These are phyloP conservation scores for Falco berigora DNA, from an alignment of 2,797 vertebrate genomes.

Conservation along the genomic window DNA sequence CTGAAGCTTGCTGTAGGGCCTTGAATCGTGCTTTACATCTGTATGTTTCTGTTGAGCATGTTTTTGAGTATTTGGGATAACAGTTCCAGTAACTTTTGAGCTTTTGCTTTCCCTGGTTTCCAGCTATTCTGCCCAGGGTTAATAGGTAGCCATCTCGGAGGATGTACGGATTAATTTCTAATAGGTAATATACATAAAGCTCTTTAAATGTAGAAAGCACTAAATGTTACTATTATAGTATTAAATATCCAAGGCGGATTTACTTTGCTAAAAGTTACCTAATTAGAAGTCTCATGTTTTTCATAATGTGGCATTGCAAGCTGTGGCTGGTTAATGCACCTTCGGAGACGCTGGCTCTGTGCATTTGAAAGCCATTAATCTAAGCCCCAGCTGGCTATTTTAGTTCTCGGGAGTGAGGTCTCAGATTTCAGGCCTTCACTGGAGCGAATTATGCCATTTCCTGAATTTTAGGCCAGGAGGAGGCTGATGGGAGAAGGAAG, in stretches of 20 bases:
- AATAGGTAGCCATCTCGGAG: neutral
- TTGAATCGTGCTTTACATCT: neutral
- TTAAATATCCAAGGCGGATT: neutral
- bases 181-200: neutral
- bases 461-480: neutral
- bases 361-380: neutral
- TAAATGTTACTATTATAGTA: neutral
- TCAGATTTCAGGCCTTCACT: neutral
- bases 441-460: neutral
- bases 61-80: neutral
- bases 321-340: neutral
- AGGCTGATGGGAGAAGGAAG: neutral
- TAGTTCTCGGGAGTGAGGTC: neutral
- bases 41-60: neutral
- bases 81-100: neutral
- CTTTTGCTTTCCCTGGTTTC: neutral
- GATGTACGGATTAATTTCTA: neutral
- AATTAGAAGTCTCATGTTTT: neutral
- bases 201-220: neutral
- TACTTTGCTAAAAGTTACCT: neutral
- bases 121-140: neutral
- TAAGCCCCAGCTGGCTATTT: neutral
- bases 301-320: neutral
- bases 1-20: neutral
- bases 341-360: neutral